Base-by-base conservation (phyloP, 2,113 vertebrate genomes). In the Girardinichthys multiradiatus region DNA sequence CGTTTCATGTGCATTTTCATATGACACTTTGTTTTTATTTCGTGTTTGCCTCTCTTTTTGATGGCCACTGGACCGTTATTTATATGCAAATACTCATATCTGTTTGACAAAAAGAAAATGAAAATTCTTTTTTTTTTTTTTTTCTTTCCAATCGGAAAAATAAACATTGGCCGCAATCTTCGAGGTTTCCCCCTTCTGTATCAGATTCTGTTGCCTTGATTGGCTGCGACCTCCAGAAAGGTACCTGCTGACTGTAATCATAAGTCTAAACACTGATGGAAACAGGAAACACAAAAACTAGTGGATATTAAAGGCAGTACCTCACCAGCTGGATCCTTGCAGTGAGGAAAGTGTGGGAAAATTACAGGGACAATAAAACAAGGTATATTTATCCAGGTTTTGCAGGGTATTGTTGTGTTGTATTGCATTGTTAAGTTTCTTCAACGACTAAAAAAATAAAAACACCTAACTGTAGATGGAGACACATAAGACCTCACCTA, bases 11-110 rank as follows among this genome's bases (percentile, higher is more conserved):
- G 83, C 84, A 81, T 83, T 86, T 85, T 78, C 77, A 74, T 68
- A 83, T 85, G 81, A 85, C 83, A 85, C 77, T 89, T 86, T 76
- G 86, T 88, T 84, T 90, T 90, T 80, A 88, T 88, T 85, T 87
- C 62, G 77, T 37, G 17, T 76, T 64, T 79, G 65, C 83, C 79
- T 81, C 81, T 67, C 62, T 60, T 70, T 62, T 67, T 61, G 80
- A 89, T 78, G 79, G 77, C 71, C 74, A 87, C 64, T n/a, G n/a
- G 64, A 31, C 83, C 79, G 70, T 85, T 81, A 90, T 91, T 92
- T 91, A 88, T 86, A 89, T 92, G 89, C 90, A 91, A 90, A 91
- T 91, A 80, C 31, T 80, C 69, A 68, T 68, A 70, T 86, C 74
- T 76, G 85, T 85, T 81, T 74, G 74, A 12, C 59, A 10, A 37